These are phyloP conservation scores for Erythrolamprus reginae DNA, from an alignment of 2,113 vertebrate genomes.

Conservation along the genomic window DNA sequence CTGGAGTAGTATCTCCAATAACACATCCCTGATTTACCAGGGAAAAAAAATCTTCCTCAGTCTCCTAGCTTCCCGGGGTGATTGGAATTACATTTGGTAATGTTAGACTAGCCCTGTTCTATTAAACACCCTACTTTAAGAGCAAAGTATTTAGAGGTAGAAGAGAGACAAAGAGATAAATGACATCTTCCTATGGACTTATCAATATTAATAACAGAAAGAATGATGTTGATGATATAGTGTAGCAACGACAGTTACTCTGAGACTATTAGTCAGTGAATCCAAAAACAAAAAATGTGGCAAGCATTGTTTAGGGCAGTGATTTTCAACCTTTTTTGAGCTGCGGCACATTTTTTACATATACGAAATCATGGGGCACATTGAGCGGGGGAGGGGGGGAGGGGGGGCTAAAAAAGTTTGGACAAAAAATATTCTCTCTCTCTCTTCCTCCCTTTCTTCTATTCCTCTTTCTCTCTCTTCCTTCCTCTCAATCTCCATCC, in stretches of 20 bases:
- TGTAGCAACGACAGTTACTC: slow-evolving; percentile 4
- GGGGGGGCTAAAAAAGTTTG: too few species aligned
- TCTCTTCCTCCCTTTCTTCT: too few species aligned
- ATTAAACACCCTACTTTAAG: slow-evolving; percentile 36
- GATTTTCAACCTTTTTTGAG: too few species aligned
- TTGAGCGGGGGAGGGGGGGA: too few species aligned
- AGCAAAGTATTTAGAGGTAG: slow-evolving; percentile 19
- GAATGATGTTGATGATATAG: slow-evolving; percentile 8
- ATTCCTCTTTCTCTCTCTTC: too few species aligned
- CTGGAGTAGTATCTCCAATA: background rate
- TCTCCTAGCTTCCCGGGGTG: background rate
- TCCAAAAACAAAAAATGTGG: slow-evolving; percentile 32
- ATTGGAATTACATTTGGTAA: slow-evolving; percentile 11
- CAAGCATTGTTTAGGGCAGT: slow-evolving; percentile 30
- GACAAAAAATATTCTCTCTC: too few species aligned
- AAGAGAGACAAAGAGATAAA: slow-evolving; percentile 44
- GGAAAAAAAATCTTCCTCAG: background rate
- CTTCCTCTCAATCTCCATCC: too few species aligned
- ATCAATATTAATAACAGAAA: slow-evolving; percentile 45
- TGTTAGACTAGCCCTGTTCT: slow-evolving; percentile 11
- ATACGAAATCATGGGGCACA: too few species aligned
- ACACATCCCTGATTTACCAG: background rate
- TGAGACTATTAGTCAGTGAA: slow-evolving; percentile 29
- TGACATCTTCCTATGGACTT: slow-evolving; percentile 31
- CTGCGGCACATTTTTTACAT: too few species aligned